Conservation (phyloP, 2,113 vertebrate genomes). For the Chaetodon trifascialis region DNA sequence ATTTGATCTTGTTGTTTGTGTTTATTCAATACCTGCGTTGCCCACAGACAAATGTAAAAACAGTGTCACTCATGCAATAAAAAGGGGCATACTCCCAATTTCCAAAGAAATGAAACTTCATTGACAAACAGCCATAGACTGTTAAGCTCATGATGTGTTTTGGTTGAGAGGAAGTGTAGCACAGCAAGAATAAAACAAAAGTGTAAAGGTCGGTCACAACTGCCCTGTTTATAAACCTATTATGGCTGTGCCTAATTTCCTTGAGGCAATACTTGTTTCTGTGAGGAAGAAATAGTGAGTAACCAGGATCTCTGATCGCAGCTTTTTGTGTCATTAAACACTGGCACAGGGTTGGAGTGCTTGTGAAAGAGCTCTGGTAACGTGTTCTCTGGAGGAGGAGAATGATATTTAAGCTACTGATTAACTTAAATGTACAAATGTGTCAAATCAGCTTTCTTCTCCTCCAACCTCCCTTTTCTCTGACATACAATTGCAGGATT, state of each 20-base stretch:
- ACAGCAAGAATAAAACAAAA: background rate
- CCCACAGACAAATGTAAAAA: background rate
- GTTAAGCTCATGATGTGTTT: no score
- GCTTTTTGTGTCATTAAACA: background rate
- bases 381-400: background rate
- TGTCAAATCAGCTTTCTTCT: no score
- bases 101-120: background rate
- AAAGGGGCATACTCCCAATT: fast-evolving
- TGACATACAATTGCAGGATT: no score
- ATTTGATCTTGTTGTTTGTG: background rate
- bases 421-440: background rate
- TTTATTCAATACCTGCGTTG: background rate
- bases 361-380: no score
- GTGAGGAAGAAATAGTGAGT: background rate
- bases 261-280: background rate
- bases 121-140: background rate
- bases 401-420: background rate
- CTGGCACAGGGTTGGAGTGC: no score
- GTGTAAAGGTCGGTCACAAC: background rate
- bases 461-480: background rate
- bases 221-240: background rate
- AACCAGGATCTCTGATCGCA: background rate
- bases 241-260: background rate
- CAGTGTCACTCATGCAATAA: background rate
- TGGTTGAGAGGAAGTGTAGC: background rate